Evolutionary conservation across 2,113 vertebrate species (phyloP), one percentile per base, ranked within the genome.

Genomic region (Platichthys flesus): DNA sequence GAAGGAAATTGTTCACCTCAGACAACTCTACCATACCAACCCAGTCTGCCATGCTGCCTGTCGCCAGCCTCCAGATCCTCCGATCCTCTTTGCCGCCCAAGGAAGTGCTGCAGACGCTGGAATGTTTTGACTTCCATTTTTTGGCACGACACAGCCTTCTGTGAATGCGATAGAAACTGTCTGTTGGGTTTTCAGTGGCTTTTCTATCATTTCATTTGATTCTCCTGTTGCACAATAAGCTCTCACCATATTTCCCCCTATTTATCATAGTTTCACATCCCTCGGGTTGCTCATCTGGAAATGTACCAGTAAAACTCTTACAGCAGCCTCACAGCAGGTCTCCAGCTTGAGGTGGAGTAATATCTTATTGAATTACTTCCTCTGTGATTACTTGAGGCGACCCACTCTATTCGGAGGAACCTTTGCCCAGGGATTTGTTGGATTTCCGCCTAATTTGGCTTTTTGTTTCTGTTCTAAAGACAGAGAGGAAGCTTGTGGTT

Each of bases 401-500:
- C 58, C 74, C 31, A 3, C 82, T 52, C 47, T 57, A 49, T 65
- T 79, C 73, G 31, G 66, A 76, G 63, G 74, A 80, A 81, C 35
- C 55, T 45, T 72, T 58, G 64, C 74, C 67, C 14, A 23, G 52
- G 75, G 73, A 85, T 62, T 82, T 79, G 70, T 67, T 79, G 45
- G 75, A 81, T 84, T 89, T 85, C 75, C 2, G 31, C 55, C 64
- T 71, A 26, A 14, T 78, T 85, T 73, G 58, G 76, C 49, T 69
- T 78, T 76, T 76, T 73, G 81, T 82, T 74, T 83, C 60, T 66
- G 68, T 84, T 86, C 83, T 66, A 62, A 80, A 81, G 79, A 71
- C 64, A 64, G 58, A 84, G 51, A 60, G 58, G 70, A 73, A 76
- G 74, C 67, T 68, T 80, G 74, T 70, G 68, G 76, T 86, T 88